Conservation (phyloP, 2,888 invertebrate genomes). For the Dynastes hyllus region DNA sequence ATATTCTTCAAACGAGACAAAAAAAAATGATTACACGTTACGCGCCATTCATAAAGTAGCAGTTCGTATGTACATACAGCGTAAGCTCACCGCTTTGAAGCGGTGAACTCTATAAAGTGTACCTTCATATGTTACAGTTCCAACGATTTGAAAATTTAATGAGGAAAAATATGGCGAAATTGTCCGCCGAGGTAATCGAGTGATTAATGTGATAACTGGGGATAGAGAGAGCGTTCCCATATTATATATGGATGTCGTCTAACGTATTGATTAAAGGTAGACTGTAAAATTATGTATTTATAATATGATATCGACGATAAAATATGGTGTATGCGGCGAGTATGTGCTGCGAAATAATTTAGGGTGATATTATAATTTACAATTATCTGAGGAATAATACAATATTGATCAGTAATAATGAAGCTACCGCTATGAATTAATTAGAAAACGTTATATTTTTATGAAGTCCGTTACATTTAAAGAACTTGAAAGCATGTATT, state of each 20-base stretch:
- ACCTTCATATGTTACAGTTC: slow-evolving; percentile 40
- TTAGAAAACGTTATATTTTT: neutral
- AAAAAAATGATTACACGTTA: slow-evolving; percentile 41
- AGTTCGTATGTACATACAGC: neutral
- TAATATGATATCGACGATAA: neutral
- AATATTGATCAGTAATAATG: neutral
- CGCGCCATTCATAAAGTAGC: slow-evolving; percentile 22
- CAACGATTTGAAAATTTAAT: slow-evolving; percentile 36
- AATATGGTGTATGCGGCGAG: neutral
- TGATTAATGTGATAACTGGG: slow-evolving; percentile 17
- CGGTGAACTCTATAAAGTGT: slow-evolving; percentile 13
- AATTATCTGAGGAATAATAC: neutral
- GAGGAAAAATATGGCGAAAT: slow-evolving; percentile 31
- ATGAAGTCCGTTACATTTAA: too few species aligned
- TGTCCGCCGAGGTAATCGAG: neutral
- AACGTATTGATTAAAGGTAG: slow-evolving; percentile 18
- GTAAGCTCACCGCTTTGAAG: too few species aligned
- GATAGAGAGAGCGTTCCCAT: neutral
- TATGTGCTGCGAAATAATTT: neutral
- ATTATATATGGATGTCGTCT: slow-evolving; percentile 16
- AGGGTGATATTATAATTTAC: neutral
- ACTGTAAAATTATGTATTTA: slow-evolving; percentile 1
- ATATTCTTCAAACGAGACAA: slow-evolving; percentile 35
- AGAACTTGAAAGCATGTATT: too few species aligned
- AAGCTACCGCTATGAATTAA: neutral